Evolutionary conservation across 2,113 vertebrate species (phyloP).

Genomic region (Myrmecophaga tridactyla): DNA sequence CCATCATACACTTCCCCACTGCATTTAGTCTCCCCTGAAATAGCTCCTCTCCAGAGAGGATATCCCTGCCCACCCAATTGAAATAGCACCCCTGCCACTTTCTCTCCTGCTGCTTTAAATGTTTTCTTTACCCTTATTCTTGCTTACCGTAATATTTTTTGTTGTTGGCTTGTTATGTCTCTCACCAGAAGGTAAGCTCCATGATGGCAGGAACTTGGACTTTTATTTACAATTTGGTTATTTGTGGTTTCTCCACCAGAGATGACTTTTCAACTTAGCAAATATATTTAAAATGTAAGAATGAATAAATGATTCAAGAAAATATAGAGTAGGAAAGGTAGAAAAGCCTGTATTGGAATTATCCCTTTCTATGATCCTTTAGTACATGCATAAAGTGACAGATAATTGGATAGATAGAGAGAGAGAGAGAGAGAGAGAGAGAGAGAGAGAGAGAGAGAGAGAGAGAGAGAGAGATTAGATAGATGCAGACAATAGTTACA

Average conservation of each 20-base stretch:
- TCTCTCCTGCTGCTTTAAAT: rapidly evolving
- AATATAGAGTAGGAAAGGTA: background rate
- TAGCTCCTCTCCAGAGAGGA: background rate
- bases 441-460: background rate
- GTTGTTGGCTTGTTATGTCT: background rate
- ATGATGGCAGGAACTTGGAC: background rate
- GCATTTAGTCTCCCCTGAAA: background rate
- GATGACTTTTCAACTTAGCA: background rate
- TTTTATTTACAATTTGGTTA: background rate
- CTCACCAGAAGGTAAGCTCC: background rate
- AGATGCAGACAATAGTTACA: background rate
- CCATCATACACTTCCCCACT: background rate
- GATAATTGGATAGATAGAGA: too few species aligned
- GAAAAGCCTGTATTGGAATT: background rate
- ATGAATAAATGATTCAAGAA: background rate
- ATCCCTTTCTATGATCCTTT: background rate
- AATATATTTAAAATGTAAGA: background rate
- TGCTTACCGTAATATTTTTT: background rate
- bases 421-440: background rate
- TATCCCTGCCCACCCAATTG: background rate
- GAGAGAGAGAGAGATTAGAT: background rate
- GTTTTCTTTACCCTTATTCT: background rate
- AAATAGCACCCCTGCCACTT: background rate
- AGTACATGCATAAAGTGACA: background rate
- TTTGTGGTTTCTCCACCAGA: background rate